phyloP scores from a whole-genome alignment of 2,113 vertebrate genomes.

The Carassius carassius region DNA sequence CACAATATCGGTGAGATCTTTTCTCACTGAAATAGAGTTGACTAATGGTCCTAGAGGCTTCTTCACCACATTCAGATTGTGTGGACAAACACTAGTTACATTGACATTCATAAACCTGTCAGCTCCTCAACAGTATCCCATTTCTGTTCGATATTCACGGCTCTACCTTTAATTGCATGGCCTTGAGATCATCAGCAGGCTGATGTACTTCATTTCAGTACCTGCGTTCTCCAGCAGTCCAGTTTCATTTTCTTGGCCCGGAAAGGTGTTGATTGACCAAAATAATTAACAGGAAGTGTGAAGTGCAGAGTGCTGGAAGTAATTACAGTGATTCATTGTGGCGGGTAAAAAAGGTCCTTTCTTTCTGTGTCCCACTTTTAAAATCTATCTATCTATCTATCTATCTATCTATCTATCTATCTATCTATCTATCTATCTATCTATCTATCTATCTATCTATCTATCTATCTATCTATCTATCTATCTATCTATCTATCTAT shows the following conservation, averaged over 20 bases:
- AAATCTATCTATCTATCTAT: too few relatives aligned
- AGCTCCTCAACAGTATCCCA: background rate
- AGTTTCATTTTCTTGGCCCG: slow-evolving; percentile 6
- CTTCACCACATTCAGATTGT: slow-evolving; percentile 2
- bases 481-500: too few relatives aligned
- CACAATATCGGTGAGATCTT: background rate
- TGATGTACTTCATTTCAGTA: too few relatives aligned
- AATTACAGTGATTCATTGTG: background rate
- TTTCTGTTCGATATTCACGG: slow-evolving; percentile 1
- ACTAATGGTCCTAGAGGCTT: slow-evolving; percentile 4
- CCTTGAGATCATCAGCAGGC: slow-evolving; percentile 7
- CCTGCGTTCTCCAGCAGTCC: background rate
- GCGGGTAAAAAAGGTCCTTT: background rate
- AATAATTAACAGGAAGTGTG: slow-evolving; percentile 40
- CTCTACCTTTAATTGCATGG: slow-evolving; percentile 34
- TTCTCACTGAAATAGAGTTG: slow-evolving; percentile 28
- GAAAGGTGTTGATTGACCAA: slow-evolving; percentile 33
- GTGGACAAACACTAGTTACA: background rate
- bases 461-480: too few relatives aligned
- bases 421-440: too few relatives aligned
- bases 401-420: too few relatives aligned
- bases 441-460: too few relatives aligned
- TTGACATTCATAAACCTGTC: slow-evolving; percentile 35
- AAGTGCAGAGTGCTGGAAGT: slow-evolving; percentile 19
- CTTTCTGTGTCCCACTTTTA: too few relatives aligned